These are phyloP conservation scores for Myodes glareolus DNA, from an alignment of 2,113 vertebrate species.

Conservation along the genomic window DNA sequence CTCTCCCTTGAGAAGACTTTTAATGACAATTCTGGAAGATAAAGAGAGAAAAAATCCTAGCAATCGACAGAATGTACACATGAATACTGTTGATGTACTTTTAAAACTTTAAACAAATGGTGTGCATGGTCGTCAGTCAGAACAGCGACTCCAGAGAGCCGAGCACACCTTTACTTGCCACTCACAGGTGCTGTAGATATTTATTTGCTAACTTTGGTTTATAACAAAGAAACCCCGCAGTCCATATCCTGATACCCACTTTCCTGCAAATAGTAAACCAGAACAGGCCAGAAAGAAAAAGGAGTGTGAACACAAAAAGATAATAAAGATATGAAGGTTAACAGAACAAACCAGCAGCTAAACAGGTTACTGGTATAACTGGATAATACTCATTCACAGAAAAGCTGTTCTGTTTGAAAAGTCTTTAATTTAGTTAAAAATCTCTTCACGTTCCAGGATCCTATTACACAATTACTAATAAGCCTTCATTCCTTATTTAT, in stretches of 20 bases:
- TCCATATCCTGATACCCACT: neutral
- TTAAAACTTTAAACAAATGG: neutral
- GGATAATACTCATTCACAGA: neutral
- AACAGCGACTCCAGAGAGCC: constrained; percentile 1
- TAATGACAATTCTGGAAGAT: constrained; percentile 38
- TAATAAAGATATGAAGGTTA: neutral
- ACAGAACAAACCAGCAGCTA: neutral
- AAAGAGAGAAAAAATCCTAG: neutral
- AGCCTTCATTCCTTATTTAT: constrained; percentile 63
- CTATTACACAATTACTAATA: constrained; percentile 32
- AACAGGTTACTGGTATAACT: neutral
- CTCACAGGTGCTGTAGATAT: neutral
- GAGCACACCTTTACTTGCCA: neutral
- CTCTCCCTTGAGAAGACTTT: neutral
- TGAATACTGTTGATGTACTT: neutral
- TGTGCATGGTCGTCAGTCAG: neutral
- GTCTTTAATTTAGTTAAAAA: constrained; percentile 58
- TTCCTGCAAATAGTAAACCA: neutral
- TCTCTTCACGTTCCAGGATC: constrained; percentile 33
- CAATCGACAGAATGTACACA: neutral
- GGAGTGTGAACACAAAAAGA: neutral
- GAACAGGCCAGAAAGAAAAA: neutral
- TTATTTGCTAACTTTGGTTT: constrained; percentile 33
- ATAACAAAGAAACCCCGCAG: neutral
- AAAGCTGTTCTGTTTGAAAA: neutral